A percentile compares a stretch with the other conserved stretches of the same genome.
phyloP scores from a whole-genome alignment of 2,113 vertebrate genomes.

The Cacatua alba region DNA sequence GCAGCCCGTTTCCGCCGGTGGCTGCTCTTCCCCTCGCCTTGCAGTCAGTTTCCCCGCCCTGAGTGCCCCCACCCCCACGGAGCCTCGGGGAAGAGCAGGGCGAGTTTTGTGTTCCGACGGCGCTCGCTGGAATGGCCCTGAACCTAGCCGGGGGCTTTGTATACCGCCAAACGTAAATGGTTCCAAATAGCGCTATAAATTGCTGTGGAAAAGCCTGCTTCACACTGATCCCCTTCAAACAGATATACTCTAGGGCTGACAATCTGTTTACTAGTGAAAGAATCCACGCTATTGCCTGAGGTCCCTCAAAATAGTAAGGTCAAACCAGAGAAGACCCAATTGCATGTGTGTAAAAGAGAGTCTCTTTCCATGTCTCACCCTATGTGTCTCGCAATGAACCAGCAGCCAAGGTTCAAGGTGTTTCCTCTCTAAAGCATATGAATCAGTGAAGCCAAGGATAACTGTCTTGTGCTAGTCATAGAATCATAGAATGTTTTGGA shows the following conservation, averaged over 20 bases:
- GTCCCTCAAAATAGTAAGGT: not conserved
- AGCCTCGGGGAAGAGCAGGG: not conserved
- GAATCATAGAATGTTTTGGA: not conserved
- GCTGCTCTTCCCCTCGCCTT: not conserved
- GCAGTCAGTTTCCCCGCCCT: not conserved
- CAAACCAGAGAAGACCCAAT: not conserved
- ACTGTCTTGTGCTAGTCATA: not conserved
- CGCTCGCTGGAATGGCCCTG: accelerated
- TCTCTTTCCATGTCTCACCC: not conserved
- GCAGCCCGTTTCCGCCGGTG: not conserved
- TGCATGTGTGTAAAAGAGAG: accelerated
- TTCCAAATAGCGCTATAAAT: accelerated
- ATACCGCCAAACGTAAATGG: accelerated
- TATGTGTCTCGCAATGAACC: accelerated
- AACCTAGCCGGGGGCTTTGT: not conserved
- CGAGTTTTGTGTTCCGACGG: not conserved
- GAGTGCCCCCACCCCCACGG: not conserved
- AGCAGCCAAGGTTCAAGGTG: not conserved
- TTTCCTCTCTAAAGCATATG: not conserved
- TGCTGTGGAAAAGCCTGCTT: not conserved
- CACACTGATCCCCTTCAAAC: accelerated
- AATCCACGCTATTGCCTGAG: accelerated
- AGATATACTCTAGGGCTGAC: accelerated
- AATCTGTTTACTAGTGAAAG: not conserved
- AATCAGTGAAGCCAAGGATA: not conserved